Evolutionary conservation across 2,888 invertebrate genomes (phyloP), one percentile per base, ranked within the genome.

Genomic region (Chrysolina oricalcia): DNA sequence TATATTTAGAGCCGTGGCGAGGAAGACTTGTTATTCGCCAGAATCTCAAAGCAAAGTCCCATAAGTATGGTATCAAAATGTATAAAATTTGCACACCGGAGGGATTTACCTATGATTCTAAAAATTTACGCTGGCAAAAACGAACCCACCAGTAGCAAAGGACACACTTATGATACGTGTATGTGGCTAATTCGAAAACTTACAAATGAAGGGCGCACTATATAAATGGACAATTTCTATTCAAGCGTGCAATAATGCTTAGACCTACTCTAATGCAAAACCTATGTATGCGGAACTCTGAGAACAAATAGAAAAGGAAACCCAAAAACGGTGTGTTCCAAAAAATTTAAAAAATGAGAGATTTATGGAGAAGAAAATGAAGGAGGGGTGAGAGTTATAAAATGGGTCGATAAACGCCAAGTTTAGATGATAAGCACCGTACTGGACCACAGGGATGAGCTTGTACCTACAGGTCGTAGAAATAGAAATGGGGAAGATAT

Each of bases 341-440:
- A 68, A 67, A 75, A 63, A 50, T 65, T 72, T n/a, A 59, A 73
- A 41, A 76, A 71, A 69, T 72, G 74, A n/a, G 70, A 78, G 67
- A 63, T 78, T 41, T 70, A 65, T 48, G 73, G 73, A 64, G 64
- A 70, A 65, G 66, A 79, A 62, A 77, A 70, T 56, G 43, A 66
- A 69, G 71, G 62, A 68, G 76, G 75, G 23, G 65, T 77, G 19
- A 15, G 64, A 15, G 75, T 77, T 13, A 65, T 65, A n/a, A 65
- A 65, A 43, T 65, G 65, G 65, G 21, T 43, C 43, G 65, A 46
- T 65, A 46, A 65, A 41, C 43, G 65, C 43, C 23, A 21, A 9
- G 21, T 65, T 40, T n/a, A 43, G 11, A 65, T 46, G 65, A 65
- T 65, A 17, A 65, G 23, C 27, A 43, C 23, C 43, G 65, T 65